A percentile compares a stretch with the other conserved stretches of the same genome.
Evolutionary conservation across 2,113 vertebrate genomes (phyloP).

Genomic region (Silurus glanis): DNA sequence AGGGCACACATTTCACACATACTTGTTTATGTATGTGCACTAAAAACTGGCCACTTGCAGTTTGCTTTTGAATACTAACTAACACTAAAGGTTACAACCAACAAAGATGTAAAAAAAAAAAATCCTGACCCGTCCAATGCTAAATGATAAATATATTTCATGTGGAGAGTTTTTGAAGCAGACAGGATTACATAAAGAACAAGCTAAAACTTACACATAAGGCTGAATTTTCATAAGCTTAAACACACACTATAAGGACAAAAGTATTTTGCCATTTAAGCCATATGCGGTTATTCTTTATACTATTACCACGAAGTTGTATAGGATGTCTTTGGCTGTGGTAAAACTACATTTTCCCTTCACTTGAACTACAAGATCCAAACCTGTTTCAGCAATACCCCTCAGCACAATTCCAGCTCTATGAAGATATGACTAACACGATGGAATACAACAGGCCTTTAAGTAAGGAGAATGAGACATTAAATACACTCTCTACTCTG

Average conservation of each 20-base stretch:
- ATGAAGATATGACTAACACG: too few species aligned
- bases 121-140: not conserved
- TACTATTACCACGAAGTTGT: too few species aligned
- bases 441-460: not conserved
- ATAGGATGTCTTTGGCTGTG: too few species aligned
- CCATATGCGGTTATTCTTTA: too few species aligned
- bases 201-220: not conserved
- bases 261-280: too few species aligned
- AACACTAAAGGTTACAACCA: conserved; percentile 29
- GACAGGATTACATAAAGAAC: not conserved
- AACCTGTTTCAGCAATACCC: too few species aligned
- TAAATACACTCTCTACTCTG: not conserved
- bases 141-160: not conserved
- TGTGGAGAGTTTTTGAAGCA: not conserved
- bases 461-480: not conserved
- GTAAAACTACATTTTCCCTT: too few species aligned
- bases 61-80: conserved; percentile 41
- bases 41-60: not conserved
- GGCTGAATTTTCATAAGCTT: not conserved
- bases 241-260: too few species aligned
- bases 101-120: not conserved
- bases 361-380: too few species aligned
- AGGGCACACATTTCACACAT: not conserved
- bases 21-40: conserved; percentile 25
- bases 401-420: too few species aligned